Evolutionary conservation across 2,113 vertebrate genomes (phyloP).

Genomic region (Xerus inauris): DNA sequence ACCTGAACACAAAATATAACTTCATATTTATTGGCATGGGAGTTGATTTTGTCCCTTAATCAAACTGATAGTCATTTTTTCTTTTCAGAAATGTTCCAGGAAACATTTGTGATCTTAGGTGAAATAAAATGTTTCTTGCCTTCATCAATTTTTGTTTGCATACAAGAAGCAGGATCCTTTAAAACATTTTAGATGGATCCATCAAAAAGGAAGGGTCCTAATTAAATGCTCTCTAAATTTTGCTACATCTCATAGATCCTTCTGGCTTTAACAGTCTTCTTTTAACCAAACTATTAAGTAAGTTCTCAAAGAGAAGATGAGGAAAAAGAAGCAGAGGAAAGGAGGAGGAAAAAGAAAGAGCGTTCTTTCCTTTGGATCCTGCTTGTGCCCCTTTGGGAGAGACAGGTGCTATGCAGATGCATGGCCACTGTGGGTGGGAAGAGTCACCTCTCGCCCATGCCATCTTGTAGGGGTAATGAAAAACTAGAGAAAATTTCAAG

Average conservation of each 20-base stretch:
- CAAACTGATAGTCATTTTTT: neutral
- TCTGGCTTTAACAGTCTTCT: neutral
- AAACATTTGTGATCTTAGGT: slow-evolving; percentile 6
- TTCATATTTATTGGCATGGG: neutral
- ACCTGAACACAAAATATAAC: neutral
- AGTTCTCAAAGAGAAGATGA: neutral
- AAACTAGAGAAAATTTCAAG: neutral
- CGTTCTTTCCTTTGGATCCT: neutral
- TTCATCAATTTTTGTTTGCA: neutral
- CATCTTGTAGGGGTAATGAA: neutral
- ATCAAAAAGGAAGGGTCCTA: neutral
- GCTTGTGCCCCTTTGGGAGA: neutral
- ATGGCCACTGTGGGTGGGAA: too few species aligned
- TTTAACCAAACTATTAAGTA: neutral
- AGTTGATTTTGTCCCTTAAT: neutral
- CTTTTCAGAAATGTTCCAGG: neutral
- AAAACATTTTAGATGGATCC: neutral
- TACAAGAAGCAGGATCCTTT: neutral
- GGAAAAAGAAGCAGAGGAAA: neutral
- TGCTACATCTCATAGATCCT: neutral
- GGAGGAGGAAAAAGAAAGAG: neutral
- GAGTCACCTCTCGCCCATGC: neutral
- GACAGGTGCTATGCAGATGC: neutral
- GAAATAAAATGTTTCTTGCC: neutral
- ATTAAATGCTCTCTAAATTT: neutral